Percentiles rank a stretch among this genome's conserved stretches.
Conservation (phyloP, 2,888 invertebrate species). For the Prosapia bicincta region DNA sequence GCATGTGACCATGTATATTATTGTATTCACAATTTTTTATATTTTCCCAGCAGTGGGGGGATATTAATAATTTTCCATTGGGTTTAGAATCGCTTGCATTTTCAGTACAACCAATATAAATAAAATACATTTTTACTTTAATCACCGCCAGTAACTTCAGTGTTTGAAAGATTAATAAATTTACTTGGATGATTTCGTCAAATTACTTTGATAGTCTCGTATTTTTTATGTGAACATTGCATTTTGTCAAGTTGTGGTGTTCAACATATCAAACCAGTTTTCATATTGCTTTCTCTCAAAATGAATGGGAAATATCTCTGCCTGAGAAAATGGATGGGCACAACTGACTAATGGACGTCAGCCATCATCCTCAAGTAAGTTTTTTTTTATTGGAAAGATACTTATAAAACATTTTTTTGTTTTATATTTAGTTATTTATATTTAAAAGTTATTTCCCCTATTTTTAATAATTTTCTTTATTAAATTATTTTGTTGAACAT, state of each 20-base stretch:
- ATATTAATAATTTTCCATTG: neutral
- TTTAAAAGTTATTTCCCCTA: neutral
- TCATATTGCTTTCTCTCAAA: neutral
- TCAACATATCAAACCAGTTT: neutral
- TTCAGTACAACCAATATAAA: neutral
- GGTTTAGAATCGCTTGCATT: neutral
- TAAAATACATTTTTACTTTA: neutral
- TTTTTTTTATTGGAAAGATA: neutral
- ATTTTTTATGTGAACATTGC: neutral
- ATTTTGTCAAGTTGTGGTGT: neutral
- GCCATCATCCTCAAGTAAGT: constrained; percentile 8
- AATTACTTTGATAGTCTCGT: neutral
- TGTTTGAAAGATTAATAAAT: neutral
- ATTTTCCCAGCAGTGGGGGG: too few relatives aligned
- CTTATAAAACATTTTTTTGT: neutral
- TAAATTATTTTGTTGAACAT: too few relatives aligned
- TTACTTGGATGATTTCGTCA: neutral
- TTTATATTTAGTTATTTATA: neutral
- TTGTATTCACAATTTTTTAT: too few relatives aligned
- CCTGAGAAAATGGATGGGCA: neutral
- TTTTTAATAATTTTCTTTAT: too few relatives aligned
- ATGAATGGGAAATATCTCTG: neutral
- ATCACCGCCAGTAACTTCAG: neutral
- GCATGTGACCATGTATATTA: too few relatives aligned
- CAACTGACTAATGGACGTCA: constrained; percentile 6